These are phyloP conservation scores for Ophioninae sp. DNA, from an alignment of 2,888 invertebrate genomes.

Conservation along the genomic window DNA sequence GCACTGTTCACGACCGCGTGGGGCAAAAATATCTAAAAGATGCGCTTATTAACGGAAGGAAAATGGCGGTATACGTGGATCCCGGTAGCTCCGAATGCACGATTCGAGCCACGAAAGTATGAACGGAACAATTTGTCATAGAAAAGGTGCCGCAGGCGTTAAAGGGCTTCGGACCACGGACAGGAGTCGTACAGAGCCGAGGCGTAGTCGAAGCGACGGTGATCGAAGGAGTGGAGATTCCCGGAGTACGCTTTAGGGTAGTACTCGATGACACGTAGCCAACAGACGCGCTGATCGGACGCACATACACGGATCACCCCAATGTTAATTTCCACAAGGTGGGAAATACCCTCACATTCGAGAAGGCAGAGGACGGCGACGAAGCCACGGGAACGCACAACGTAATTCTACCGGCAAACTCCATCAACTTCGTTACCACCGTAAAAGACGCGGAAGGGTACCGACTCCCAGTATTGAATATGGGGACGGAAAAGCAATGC, in stretches of 20 bases:
- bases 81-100: background rate
- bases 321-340: too few species aligned
- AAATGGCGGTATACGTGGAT: constrained; percentile 5
- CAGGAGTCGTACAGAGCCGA: background rate
- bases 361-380: too few species aligned
- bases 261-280: background rate
- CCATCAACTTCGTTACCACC: background rate
- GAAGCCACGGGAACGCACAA: too few species aligned
- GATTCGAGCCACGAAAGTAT: too few species aligned
- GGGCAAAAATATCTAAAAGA: background rate
- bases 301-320: background rate
- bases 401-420: background rate
- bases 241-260: background rate
- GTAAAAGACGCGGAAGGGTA: background rate
- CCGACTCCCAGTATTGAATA: background rate
- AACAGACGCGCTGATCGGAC: background rate
- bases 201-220: background rate
- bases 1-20: background rate
- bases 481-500: background rate
- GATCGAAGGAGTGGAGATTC: background rate
- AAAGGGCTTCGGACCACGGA: background rate
- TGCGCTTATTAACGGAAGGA: background rate
- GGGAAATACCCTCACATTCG: too few species aligned
- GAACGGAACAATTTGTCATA: background rate
- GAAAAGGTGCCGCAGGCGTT: background rate